Base-by-base conservation (phyloP, 2,888 invertebrate species). In the Phania funesta region DNA sequence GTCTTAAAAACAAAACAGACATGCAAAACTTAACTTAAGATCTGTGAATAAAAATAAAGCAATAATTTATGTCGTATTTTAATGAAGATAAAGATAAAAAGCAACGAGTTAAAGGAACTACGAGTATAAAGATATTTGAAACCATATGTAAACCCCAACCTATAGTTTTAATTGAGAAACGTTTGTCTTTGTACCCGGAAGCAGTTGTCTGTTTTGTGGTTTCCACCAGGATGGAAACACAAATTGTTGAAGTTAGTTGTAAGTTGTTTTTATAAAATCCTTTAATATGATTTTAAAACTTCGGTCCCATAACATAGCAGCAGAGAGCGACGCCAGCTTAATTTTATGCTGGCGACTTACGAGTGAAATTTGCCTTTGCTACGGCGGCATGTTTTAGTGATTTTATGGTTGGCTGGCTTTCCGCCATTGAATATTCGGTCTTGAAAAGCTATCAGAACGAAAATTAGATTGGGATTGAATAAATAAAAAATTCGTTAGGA, bases 1-100 rank as follows among this genome's bases (percentile, higher is more conserved):
- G 46, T 4, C 13, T 38, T 26, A 6, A n/a, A 1, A 8, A 13
- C 1, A 29, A 54, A 9, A 46, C 16, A 24, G 24, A 70, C 35
- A 58, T 18, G 24, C 26, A 62, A 62, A 9, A 26, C 29, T 46
- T 22, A 18, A 41, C n/a, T 44, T 22, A 3, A 44, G n/a, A 54
- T 64, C n/a, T 50, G 20, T 44, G 52, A 5, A 13, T 20, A 46
- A 74, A 54, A 24, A 64, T 64, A 18, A 41, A 18, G 60, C 29
- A 32, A 16, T 44, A 32, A 64, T 41, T 56, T 24, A 44, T 46
- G 32, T 22, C 8, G 9, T n/a, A 24, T 64, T 50, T 56, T 38
- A 18, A 29, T 41, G 7, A 9, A 50, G 9, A 13, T 26, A 11
- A 58, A 24, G 13, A 13, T 41, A 50, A 60, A 50, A 9, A 29